Evolutionary conservation across 2,888 invertebrate genomes (phyloP).

Genomic region (Heliconius erato): DNA sequence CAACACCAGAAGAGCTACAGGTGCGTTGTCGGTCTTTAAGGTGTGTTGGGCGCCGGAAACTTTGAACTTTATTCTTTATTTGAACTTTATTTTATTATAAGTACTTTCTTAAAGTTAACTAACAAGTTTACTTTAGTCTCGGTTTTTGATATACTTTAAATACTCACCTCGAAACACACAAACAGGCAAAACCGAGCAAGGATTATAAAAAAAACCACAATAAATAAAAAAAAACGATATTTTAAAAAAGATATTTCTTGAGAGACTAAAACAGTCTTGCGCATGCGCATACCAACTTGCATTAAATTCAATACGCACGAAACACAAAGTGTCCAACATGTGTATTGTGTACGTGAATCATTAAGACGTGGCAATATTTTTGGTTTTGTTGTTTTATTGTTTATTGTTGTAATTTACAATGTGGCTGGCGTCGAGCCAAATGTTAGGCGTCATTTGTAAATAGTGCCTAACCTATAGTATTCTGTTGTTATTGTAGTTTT

Average conservation of each 20-base stretch:
- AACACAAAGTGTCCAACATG: constrained; percentile 76
- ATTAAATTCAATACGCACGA: constrained; percentile 53
- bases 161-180: no score
- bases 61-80: no score
- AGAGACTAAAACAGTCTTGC: background rate
- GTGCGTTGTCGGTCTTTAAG: no score
- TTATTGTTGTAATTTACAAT: constrained; percentile 71
- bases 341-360: constrained; percentile 85
- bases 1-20: no score
- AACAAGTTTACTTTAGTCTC: no score
- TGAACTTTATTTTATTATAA: no score
- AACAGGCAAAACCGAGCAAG: no score
- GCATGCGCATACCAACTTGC: constrained; percentile 21
- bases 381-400: constrained; percentile 83
- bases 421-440: constrained; percentile 73
- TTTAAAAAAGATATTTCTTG: background rate
- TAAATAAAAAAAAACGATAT: no score
- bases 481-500: constrained; percentile 52
- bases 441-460: constrained; percentile 58
- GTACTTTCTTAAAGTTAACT: no score
- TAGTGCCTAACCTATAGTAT: constrained; percentile 35
- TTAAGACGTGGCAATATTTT: constrained; percentile 74
- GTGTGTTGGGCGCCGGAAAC: no score
- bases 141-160: no score
- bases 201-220: no score